Base-by-base conservation (phyloP, 1,140 invertebrate genomes). In the Ganaspis sp. region DNA sequence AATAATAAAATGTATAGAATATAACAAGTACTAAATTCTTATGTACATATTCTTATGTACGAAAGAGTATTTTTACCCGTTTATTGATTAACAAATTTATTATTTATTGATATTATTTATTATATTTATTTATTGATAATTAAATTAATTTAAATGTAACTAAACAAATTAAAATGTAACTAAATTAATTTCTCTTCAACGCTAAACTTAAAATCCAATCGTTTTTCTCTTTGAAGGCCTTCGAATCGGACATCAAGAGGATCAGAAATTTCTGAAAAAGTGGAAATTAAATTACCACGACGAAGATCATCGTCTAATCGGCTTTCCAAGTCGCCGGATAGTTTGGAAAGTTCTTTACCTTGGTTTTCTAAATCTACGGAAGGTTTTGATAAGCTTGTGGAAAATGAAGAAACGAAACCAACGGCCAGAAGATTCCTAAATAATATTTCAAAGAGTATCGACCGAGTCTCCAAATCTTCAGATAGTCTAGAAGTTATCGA, bases 311-410 rank as follows among this genome's bases (percentile, higher is more conserved):
- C 88, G 0, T 84, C 79, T 4, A 87, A 83, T 73, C 77, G 84
- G 9, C 72, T 85, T 29, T 90, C 87, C 12, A 88, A 88, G 17
- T 87, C 89, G 0, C 86, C 89, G 3, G 90, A 91, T 69, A 91
- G 89, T 34, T 72, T 90, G 1, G 90, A 91, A 11, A 82, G 78
- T 0, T 72, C 81, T 0, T 72, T 78, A 1, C 12, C 69, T 19
- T 87, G 85, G 85, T 83, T 88, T 37, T 88, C 85, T 5, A 91
- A 91, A 34, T 90, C 90, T 0, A 84, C 77, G 9, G 90, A 91
- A 0, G 84, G 81, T 15, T 87, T 89, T 29, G 85, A 90, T 4
- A 86, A 87, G 15, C 38, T 86, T 5, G 76, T 53, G 0, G 87
- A 89, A 12, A 73, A 79, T 3, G 87, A 87, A n/a, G 79, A 84